Evolutionary conservation across 2,888 invertebrate genomes (phyloP), one percentile per base, ranked within the genome.

Genomic region (Tyria jacobaeae): DNA sequence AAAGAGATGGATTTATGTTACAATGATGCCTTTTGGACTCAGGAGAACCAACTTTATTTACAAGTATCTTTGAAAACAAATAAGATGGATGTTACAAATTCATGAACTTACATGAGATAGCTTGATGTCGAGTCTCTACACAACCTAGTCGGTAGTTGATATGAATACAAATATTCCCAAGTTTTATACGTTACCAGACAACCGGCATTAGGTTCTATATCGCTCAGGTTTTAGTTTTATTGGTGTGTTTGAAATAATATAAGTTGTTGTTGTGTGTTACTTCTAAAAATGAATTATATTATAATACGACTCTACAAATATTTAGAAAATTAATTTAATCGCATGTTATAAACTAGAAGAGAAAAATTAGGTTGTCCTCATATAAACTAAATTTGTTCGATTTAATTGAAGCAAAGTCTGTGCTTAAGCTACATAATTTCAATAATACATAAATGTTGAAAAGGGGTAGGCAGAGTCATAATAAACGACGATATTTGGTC

Each of bases 1-100:
- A 84, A 86, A 88, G 88, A 83, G 83, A 82, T 82, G 85, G 88
- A 87, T 89, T 90, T 89, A 86, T 86, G 83, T 85, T 80, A 77
- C 84, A 81, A 83, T 84, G 80, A 81, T 81, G 84, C 82, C 81
- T 84, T 85, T 81, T 81, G 78, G 80, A 78, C 82, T 82, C 80
- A 68, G 76, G 83, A 79, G 83, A 82, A 84, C 81, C 78, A 81
- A 84, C 81, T 83, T 84, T 86, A 86, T 85, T 87, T 83, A 83
- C 79, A 85, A 84, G 82, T 83, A 81, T 80, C 79, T 79, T 83
- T 81, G 84, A 80, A 80, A 81, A 78, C 76, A 81, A 79, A 81
- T 79, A 83, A 83, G 83, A 85, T 78, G 82, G 79, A 84, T 85
- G 81, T 83, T 81, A 82, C 79, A 80, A 84, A 84, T 84, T 85